Evolutionary conservation across 1,140 invertebrate species (phyloP).

Genomic region (Leptopilina boulardi): DNA sequence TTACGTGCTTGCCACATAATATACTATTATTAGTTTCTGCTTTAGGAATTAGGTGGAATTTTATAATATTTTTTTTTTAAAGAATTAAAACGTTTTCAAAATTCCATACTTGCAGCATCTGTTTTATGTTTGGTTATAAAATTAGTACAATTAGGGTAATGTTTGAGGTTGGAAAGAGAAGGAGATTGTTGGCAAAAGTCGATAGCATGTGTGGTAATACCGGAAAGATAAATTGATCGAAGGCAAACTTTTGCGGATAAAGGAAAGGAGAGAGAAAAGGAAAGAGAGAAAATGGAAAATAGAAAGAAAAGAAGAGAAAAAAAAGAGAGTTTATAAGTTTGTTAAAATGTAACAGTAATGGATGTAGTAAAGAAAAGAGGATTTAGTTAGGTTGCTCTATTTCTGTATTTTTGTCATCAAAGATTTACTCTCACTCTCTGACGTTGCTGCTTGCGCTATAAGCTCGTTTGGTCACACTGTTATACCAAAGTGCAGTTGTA

Average conservation of each 20-base stretch:
- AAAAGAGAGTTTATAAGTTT: not conserved
- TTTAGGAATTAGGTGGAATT: too few relatives aligned
- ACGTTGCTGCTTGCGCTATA: constrained; percentile 36
- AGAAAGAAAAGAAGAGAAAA: constrained; percentile 5
- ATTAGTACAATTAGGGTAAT: constrained; percentile 2
- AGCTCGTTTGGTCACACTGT: constrained; percentile 45
- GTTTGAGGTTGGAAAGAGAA: constrained; percentile 21
- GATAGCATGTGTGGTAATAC: constrained; percentile 6
- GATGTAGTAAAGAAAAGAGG: constrained; percentile 38
- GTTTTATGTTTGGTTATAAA: not conserved
- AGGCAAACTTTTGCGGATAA: not conserved
- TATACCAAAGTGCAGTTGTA: constrained; percentile 60
- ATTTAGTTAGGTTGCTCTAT: constrained; percentile 47
- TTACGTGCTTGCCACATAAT: too few relatives aligned
- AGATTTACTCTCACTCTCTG: constrained; percentile 52
- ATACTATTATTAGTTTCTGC: too few relatives aligned
- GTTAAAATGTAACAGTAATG: constrained; percentile 13
- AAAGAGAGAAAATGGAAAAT: constrained; percentile 13
- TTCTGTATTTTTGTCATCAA: constrained; percentile 65
- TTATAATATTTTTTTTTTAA: too few relatives aligned
- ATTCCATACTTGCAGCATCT: not conserved
- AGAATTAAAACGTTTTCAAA: too few relatives aligned
- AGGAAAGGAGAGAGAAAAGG: constrained; percentile 9
- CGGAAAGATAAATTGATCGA: constrained; percentile 34
- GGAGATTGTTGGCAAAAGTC: constrained; percentile 21